Evolutionary conservation across 2,888 invertebrate genomes (phyloP).

Genomic region (Physocephala rufipes): DNA sequence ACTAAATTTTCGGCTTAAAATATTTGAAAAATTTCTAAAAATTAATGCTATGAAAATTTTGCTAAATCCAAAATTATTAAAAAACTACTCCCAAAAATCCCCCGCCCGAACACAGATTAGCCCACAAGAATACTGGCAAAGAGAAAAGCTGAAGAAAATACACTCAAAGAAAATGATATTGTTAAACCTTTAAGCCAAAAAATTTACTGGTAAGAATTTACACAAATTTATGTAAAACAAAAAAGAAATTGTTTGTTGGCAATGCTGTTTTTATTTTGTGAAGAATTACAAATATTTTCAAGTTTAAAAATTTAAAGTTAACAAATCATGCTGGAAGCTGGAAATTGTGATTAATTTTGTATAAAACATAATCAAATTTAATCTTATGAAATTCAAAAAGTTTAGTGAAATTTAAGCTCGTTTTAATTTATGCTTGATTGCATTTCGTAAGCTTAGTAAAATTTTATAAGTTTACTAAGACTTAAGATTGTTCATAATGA

Average conservation of each 20-base stretch:
- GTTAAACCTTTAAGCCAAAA: background rate
- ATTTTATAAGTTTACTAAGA: no score
- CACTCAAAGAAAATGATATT: no score
- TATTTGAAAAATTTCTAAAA: background rate
- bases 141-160: background rate
- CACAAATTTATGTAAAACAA: background rate
- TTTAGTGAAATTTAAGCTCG: background rate
- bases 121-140: background rate
- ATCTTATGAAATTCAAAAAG: background rate
- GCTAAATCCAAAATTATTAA: no score
- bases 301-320: background rate
- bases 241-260: constrained; percentile 7
- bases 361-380: background rate
- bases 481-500: no score
- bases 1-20: constrained; percentile 1
- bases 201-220: background rate
- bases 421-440: background rate
- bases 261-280: constrained; percentile 7
- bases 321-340: no score
- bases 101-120: no score
- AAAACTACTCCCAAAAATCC: no score
- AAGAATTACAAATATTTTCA: background rate
- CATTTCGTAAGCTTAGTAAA: no score
- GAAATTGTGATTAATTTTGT: no score
- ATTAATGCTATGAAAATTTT: background rate